These are phyloP conservation scores for Leuciscus waleckii DNA, from an alignment of 2,797 vertebrate genomes.

Conservation along the genomic window DNA sequence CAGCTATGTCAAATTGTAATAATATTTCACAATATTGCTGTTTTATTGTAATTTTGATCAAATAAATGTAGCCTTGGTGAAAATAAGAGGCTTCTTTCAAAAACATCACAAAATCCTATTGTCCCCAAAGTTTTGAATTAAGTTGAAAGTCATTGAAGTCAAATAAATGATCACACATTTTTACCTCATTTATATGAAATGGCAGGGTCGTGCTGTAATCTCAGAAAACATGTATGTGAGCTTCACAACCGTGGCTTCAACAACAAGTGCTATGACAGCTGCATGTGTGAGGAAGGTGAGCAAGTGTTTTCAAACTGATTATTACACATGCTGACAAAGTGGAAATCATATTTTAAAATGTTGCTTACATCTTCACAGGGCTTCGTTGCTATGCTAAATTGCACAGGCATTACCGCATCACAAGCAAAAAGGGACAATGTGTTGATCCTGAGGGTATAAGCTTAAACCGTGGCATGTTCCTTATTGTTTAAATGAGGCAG, in stretches of 20 bases:
- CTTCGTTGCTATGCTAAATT: constrained; percentile 85
- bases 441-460: constrained; percentile 67
- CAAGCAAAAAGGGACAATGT: constrained; percentile 83
- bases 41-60: background rate
- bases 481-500: constrained; percentile 28
- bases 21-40: background rate
- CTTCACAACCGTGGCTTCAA: constrained; percentile 95
- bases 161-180: background rate
- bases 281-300: constrained; percentile 97
- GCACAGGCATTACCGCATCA: constrained; percentile 84
- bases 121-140: background rate
- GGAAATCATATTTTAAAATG: constrained; percentile 15
- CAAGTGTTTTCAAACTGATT: background rate
- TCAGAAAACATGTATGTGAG: constrained; percentile 90
- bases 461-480: constrained; percentile 28
- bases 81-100: background rate
- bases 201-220: constrained; percentile 92
- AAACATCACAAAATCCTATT: background rate
- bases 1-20: background rate
- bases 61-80: background rate
- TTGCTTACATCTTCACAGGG: constrained; percentile 67
- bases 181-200: background rate
- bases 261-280: constrained; percentile 98
- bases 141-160: background rate
- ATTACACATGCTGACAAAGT: background rate